Conservation (phyloP, 2,797 vertebrate species). For the Pelodytes ibericus region DNA sequence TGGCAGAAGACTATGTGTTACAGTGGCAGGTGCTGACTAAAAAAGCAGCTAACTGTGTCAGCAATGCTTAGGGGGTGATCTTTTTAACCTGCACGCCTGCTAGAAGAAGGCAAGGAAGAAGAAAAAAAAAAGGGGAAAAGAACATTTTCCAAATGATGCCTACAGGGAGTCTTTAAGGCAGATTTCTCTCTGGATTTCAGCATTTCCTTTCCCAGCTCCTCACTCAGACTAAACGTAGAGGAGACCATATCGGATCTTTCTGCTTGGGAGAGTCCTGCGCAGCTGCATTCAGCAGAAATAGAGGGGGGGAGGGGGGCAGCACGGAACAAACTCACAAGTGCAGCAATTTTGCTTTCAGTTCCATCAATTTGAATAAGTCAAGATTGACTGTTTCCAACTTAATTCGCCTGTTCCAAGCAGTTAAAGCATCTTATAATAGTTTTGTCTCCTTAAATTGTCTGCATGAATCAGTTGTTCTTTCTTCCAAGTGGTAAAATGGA, state of each 20-base stretch:
- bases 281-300: constrained; percentile 69
- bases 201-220: constrained; percentile 67
- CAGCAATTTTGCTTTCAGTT: constrained; percentile 46
- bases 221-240: constrained; percentile 67
- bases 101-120: constrained; percentile 58
- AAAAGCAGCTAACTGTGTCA: constrained; percentile 83
- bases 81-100: constrained; percentile 78
- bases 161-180: constrained; percentile 71
- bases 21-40: constrained; percentile 83
- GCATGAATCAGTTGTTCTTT: too few species aligned
- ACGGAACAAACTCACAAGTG: constrained; percentile 39
- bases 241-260: constrained; percentile 73
- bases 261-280: constrained; percentile 69
- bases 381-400: constrained; percentile 45
- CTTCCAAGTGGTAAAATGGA: too few species aligned
- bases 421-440: too few species aligned
- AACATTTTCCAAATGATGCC: constrained; percentile 70
- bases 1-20: constrained; percentile 72
- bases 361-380: constrained; percentile 41
- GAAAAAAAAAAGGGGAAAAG: constrained; percentile 59
- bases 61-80: constrained; percentile 73
- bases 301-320: constrained; percentile 3
- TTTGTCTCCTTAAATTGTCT: too few species aligned
- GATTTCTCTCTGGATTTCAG: constrained; percentile 68
- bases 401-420: too few species aligned